Conservation (phyloP, 1,140 invertebrate species). For the Caerostris darwini region DNA sequence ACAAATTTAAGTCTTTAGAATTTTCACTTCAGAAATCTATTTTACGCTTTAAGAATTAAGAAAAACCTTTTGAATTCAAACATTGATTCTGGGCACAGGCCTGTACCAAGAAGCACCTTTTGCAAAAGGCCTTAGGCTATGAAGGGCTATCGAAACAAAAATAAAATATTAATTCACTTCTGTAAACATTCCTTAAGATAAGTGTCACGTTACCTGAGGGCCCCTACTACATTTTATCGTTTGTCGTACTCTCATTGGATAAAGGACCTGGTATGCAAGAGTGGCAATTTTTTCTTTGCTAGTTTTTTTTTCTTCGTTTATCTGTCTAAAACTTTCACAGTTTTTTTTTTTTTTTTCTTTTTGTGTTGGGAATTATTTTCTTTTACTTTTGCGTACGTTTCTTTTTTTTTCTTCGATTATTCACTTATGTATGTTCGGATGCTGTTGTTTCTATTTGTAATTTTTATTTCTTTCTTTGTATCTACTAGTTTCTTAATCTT, state of each 20-base stretch:
- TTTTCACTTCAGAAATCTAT: neutral
- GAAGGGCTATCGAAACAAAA: constrained; percentile 7
- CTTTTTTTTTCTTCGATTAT: constrained; percentile 28
- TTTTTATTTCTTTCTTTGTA: neutral
- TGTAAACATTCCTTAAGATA: constrained; percentile 2
- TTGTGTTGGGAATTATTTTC: too few relatives aligned
- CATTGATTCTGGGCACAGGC: neutral
- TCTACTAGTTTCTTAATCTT: neutral
- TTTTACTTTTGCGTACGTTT: neutral
- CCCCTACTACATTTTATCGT: too few relatives aligned
- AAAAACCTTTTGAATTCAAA: neutral
- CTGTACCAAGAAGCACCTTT: neutral
- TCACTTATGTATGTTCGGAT: neutral
- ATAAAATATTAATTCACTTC: constrained; percentile 41
- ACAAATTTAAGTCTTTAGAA: neutral
- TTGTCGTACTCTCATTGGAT: neutral
- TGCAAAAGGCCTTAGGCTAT: neutral
- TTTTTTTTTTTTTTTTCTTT: neutral
- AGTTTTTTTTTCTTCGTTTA: neutral
- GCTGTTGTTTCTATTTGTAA: neutral
- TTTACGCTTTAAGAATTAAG: neutral
- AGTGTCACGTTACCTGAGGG: neutral
- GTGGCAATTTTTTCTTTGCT: neutral
- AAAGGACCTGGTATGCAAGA: constrained; percentile 8
- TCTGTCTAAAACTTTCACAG: neutral